Evolutionary conservation across 2,888 invertebrate species (phyloP), one percentile per base, ranked within the genome.

Genomic region (Sminthurinus aureus): DNA sequence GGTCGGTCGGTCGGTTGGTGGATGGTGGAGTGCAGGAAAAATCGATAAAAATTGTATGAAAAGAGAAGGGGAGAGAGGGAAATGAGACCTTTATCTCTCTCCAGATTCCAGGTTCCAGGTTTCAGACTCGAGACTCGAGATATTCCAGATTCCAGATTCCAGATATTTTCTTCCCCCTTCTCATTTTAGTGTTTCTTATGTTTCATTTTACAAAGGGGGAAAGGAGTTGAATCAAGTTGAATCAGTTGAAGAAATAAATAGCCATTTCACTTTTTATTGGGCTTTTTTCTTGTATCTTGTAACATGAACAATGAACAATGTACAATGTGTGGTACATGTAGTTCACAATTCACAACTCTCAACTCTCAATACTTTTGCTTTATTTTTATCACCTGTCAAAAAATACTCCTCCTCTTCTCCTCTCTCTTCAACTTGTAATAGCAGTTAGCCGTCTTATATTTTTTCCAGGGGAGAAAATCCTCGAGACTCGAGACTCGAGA

Each of bases 301-400:
- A n/a, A 64, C 74, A 76, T 64, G 24, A 26, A 38, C 38, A 38
- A 38, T 38, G 38, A 4, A 38, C 38, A 38, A 38, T 38, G 38
- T 38, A 38, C 38, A 38, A 38, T 38, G 38, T 58, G 20, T 77
- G 77, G n/a, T 78, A 64, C 13, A 24, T 78, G 22, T 79, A 22
- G 38, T 38, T 38, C 38, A 38, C 38, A 38, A 38, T 38, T 38
- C 38, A 38, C 38, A 26, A 71, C 38, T 38, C 52, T 52, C 38
- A 26, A 71, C 38, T 38, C 52, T 52, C 71, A 52, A 80, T 80
- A 80, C 80, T 81, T 73, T 71, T 58, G 52, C 80, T 81, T 81
- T 81, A 80, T 81, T 81, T 81, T 81, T 81, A 81, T 81, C 73
- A 81, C 80, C 80, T 81, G 80, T 73, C 80, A 81, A 81, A 73